phyloP scores from a whole-genome alignment of 2,888 invertebrate genomes.

The Malachius bipustulatus region DNA sequence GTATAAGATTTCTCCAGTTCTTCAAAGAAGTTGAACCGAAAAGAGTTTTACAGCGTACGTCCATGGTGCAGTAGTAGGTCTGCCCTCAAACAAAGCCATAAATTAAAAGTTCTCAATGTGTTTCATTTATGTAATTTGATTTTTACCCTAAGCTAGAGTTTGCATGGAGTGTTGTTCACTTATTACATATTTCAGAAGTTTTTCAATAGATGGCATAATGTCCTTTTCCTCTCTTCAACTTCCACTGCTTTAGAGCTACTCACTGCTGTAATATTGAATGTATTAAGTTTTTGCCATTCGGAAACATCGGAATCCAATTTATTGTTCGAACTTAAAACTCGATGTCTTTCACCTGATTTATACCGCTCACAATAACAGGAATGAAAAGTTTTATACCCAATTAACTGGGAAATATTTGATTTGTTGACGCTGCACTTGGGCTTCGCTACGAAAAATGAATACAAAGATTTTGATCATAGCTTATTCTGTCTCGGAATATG shows the following conservation, averaged over 20 bases:
- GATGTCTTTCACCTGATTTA: too few relatives aligned
- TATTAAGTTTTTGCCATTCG: constrained; percentile 4
- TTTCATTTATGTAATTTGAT: constrained; percentile 40
- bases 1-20: too few relatives aligned
- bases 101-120: constrained; percentile 38
- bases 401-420: too few relatives aligned
- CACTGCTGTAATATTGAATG: constrained; percentile 2
- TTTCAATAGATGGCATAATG: constrained; percentile 29
- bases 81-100: constrained; percentile 28
- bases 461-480: too few relatives aligned
- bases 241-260: background rate
- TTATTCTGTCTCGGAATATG: too few relatives aligned
- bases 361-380: too few relatives aligned
- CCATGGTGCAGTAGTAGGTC: constrained; percentile 29
- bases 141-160: constrained; percentile 32
- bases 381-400: too few relatives aligned
- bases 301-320: constrained; percentile 1
- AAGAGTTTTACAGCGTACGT: too few relatives aligned
- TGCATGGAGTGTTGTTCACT: constrained; percentile 28
- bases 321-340: background rate
- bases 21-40: too few relatives aligned
- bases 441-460: too few relatives aligned
- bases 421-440: too few relatives aligned
- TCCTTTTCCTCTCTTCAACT: too few relatives aligned
- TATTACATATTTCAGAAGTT: constrained; percentile 34